Evolutionary conservation across 2,113 vertebrate genomes (phyloP).

Genomic region (Lipophrys pholis): DNA sequence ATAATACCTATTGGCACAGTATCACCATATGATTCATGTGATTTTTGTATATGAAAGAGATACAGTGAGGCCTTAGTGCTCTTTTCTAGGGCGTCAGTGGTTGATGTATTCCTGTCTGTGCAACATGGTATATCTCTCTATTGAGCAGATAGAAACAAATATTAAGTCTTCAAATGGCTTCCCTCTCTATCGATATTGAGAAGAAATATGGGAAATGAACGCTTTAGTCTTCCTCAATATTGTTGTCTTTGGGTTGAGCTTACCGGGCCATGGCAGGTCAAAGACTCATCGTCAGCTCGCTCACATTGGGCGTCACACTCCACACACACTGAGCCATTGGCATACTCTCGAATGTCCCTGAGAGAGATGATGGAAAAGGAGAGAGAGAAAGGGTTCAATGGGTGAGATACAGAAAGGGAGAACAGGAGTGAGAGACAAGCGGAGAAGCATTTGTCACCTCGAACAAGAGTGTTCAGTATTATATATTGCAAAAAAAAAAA

Average conservation of each 20-base stretch:
- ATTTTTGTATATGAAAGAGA: too few species aligned
- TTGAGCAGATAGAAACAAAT: too few species aligned
- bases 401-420: background rate
- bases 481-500: background rate
- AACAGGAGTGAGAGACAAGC: conserved; percentile 21
- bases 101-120: too few species aligned
- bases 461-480: background rate
- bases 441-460: background rate
- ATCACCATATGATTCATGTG: too few species aligned
- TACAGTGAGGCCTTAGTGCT: too few species aligned
- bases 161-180: too few species aligned
- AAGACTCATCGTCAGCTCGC: conserved; percentile 89
- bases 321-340: conserved; percentile 92
- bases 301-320: conserved; percentile 96
- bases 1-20: too few species aligned
- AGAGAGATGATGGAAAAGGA: conserved; percentile 50
- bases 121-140: too few species aligned
- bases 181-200: too few species aligned
- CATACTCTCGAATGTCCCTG: conserved; percentile 95
- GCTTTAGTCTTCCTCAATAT: background rate
- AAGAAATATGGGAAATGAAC: too few species aligned
- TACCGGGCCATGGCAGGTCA: conserved; percentile 94
- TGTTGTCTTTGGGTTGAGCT: conserved; percentile 66
- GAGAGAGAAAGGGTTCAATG: conserved; percentile 9
- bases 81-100: too few species aligned